Evolutionary conservation across 2,113 vertebrate genomes (phyloP), one percentile per base, ranked within the genome.

Genomic region (zebrafish (Danio rerio)): DNA sequence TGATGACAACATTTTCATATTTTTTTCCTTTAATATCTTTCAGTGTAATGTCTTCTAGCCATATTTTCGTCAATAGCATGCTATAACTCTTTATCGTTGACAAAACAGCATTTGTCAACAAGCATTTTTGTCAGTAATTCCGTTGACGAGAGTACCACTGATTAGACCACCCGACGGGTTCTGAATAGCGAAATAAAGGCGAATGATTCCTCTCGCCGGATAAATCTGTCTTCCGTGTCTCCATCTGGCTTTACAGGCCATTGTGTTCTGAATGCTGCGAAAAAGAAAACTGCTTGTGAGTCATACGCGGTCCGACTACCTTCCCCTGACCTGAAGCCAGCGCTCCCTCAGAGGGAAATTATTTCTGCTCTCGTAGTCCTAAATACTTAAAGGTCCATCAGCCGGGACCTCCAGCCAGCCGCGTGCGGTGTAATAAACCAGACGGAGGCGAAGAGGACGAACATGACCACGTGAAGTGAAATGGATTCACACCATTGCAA

Each of bases 371-470:
- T 63, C 69, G n/a, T 20, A 73, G 47, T 42, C 80, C 69, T 81
- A 76, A 77, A 82, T 58, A 63, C 71, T 76, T 82, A 77, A 69
- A 77, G 81, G 62, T 66, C 65, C 72, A 77, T 77, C 62, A 68
- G 47, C 13, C 73, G 15, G 18, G 72, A 66, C 45, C 62, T 58
- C 72, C 61, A 76, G 20, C 15, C 52, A 68, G 81, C 13, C 81
- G 5, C 15, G 53, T 21, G 52, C 20, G 20, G 20, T 77, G 20
- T 53, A 58, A 80, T 74, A 80, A 68, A 77, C 21, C 56, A 55
- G 63, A 83, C 76, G 11, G 55, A 73, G 9, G 58, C n/a, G 77
- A 21, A 12, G 9, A 56, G 47, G 66, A 76, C 45, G 13, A 75
- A 78, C 58, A 16, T 16, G 61, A 18, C 47, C 74, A 72, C 43